Evolutionary conservation across 2,113 vertebrate genomes (phyloP), one percentile per base, ranked within the genome.

Genomic region (Hemiscyllium ocellatum): DNA sequence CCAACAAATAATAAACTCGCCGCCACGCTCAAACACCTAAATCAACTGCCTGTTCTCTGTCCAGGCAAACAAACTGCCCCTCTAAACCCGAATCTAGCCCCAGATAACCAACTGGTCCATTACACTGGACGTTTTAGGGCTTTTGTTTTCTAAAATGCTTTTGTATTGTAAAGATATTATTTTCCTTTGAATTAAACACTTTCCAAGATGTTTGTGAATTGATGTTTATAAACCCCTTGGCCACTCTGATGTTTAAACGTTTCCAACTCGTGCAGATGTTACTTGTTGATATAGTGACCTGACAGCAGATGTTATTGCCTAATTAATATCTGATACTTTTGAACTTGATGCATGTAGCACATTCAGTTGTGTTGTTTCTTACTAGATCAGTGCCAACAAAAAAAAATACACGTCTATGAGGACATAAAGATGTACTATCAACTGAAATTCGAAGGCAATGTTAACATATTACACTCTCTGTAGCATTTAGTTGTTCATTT

Each of bases 231-330:
- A 52, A 47, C 42, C 68, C 22, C 47, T 69, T 95, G 93, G 68
- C 22, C 17, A 70, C 0, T 95, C 22, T 95, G 47, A 72, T 37
- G 20, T 91, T 95, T 69, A 95, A 95, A 72, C 52, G 24, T 52
- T 47, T 95, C 94, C 42, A 95, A 72, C 68, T 72, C 72, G 68
- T 17, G 47, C 66, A 95, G 69, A 72, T 95, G 93, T 17, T 95
- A 52, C 72, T 33, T 8, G 10, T 70, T 95, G 72, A 50, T 72
- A 52, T 70, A 33, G 69, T 72, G 93, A 95, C 93, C 69, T 47
- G 93, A 95, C 33, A 72, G 24, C 68, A 95, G 47, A 72, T 95
- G 68, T 72, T 95, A 69, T 95, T 95, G 24, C 42, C 50, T 70
- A 42, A 95, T 95, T 95, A 50, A 70, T 95, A 95, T 50, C 24